These are phyloP conservation scores for Heteromormyrus szaboi DNA, from an alignment of 2,797 vertebrate species.

Conservation along the genomic window DNA sequence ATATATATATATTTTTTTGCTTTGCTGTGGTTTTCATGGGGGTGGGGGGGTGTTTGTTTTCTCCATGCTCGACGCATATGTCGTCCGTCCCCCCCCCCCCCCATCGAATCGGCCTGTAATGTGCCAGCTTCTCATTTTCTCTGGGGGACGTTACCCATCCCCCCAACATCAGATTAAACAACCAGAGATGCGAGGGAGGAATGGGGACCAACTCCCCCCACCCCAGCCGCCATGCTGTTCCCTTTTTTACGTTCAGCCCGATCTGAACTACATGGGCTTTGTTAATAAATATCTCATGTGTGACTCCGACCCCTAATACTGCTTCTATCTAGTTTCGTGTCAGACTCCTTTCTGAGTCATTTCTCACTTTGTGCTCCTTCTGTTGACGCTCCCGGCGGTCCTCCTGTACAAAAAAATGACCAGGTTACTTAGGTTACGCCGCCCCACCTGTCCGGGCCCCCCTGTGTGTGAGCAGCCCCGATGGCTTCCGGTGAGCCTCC, in stretches of 20 bases:
- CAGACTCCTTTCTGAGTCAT: background rate
- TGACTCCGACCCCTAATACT: background rate
- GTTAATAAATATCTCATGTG: conserved; percentile 2
- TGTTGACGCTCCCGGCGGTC: background rate
- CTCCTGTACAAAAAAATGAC: background rate
- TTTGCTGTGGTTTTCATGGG: background rate
- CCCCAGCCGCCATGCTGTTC: background rate
- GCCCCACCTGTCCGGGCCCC: background rate
- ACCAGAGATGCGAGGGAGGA: background rate
- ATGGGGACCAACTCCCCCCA: background rate
- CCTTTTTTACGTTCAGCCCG: background rate
- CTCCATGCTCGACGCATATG: background rate
- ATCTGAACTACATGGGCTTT: background rate
- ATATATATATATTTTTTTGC: background rate
- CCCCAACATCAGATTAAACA: background rate
- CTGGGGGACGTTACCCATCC: background rate
- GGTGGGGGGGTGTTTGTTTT: background rate
- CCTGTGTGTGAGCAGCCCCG: background rate
- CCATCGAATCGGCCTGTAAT: background rate
- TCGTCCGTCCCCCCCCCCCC: background rate
- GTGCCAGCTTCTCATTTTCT: background rate
- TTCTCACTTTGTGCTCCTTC: background rate
- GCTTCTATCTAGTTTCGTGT: background rate
- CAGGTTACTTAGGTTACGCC: conserved; percentile 15
- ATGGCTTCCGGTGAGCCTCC: background rate